Conservation (phyloP, 2,797 vertebrate genomes). For the Catostomus latipinnis region DNA sequence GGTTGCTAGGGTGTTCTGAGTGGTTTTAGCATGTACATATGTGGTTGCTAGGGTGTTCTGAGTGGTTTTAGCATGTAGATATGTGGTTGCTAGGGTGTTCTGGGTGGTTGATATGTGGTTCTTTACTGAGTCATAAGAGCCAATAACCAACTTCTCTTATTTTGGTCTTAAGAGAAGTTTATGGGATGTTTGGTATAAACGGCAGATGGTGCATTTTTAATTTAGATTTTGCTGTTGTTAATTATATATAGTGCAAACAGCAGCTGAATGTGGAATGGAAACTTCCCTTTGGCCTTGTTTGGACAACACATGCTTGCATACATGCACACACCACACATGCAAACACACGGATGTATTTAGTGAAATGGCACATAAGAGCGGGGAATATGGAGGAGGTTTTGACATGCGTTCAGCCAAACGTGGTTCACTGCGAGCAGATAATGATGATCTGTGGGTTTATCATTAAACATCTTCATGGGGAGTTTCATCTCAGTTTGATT, state of each 20-base stretch:
- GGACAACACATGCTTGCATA: not conserved
- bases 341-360: not conserved
- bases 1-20: too few species aligned
- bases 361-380: not conserved
- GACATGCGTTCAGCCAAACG: not conserved
- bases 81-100: too few species aligned
- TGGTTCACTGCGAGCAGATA: not conserved
- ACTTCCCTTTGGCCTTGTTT: not conserved
- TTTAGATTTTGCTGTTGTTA: not conserved
- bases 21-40: too few species aligned
- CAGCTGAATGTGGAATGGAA: slow-evolving; percentile 6
- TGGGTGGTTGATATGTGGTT: too few species aligned
- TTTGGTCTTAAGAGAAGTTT: too few species aligned
- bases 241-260: not conserved
- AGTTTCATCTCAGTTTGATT: slow-evolving; percentile 36
- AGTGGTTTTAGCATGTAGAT: too few species aligned
- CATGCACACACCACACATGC: not conserved
- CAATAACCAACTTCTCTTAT: too few species aligned
- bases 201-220: not conserved
- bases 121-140: too few species aligned
- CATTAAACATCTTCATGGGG: slow-evolving; percentile 40
- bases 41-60: too few species aligned
- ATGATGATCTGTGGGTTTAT: slow-evolving; percentile 39
- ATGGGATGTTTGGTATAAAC: not conserved
- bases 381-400: not conserved